Base-by-base conservation (phyloP, 2,888 invertebrate species). In the Deilephila porcellus region DNA sequence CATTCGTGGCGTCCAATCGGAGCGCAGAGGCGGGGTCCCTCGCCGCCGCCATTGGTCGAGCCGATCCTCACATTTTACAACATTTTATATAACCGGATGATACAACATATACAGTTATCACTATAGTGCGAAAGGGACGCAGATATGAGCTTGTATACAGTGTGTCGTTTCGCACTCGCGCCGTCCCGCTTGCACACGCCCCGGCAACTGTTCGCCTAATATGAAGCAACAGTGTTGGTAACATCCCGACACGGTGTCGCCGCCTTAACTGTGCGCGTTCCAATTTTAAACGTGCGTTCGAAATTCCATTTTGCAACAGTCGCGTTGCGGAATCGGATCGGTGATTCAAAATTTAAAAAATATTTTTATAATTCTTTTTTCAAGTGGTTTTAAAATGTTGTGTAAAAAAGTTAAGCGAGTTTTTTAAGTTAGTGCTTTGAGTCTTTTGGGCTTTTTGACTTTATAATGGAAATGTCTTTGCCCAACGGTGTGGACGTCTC, bases 401-500 rank as follows among this genome's bases (percentile, higher is more conserved):
- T 71, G 71, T 59, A 52, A 52, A 67, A 67, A 67, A 67, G 67
- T 67, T 67, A 67, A 52, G 14, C 45, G 45, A 45, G 67, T 67
- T 67, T 67, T 67, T 52, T 67, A 52, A 59, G 70, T 73, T 25
- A 34, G 76, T 75, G 76, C 76, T 75, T 79, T 75, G 74, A 73
- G 74, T 52, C 67, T 73, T 72, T 78, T 80, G 60, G 74, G 74
- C 75, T 74, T 76, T 80, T 79, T 76, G 72, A 45, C 77, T 81
- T 77, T 76, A 81, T 78, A 76, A 92, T 91, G 90, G 95, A 89
- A 85, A 98, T 98, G 98, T 97, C 97, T 90, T 94, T 98, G 80
- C 97, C 97, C 81, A 97, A 97, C 91, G 97, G 98, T 81, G 97
- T 98, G 81, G 98, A 98, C 93, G 97, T 98, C 92, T 97, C 97